Evolutionary conservation across 2,888 invertebrate genomes (phyloP).

Genomic region (Callosobruchus maculatus): DNA sequence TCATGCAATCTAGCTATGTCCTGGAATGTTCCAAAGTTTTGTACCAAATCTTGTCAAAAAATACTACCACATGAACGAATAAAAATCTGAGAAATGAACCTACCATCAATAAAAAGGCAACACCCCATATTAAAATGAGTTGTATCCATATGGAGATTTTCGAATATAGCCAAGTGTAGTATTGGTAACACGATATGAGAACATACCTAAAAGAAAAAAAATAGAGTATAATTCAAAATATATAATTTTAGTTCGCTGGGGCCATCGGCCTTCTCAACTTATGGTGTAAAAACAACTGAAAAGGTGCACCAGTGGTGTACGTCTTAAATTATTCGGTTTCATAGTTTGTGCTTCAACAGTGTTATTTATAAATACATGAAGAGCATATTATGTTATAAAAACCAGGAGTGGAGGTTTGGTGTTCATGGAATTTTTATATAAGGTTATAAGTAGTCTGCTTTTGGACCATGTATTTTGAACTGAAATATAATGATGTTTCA

Average conservation of each 20-base stretch:
- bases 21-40: too few relatives aligned
- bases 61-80: neutral
- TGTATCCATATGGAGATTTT: conserved; percentile 70
- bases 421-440: too few relatives aligned
- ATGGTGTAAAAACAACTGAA: conserved; percentile 14
- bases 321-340: neutral
- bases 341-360: neutral
- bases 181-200: conserved; percentile 75
- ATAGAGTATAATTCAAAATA: neutral
- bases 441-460: too few relatives aligned
- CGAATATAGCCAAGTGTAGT: conserved; percentile 76
- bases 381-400: too few relatives aligned
- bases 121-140: conserved; percentile 74
- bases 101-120: conserved; percentile 66
- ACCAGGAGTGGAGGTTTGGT: too few relatives aligned
- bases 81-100: conserved; percentile 49
- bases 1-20: too few relatives aligned
- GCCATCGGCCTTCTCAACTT: conserved; percentile 22
- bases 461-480: too few relatives aligned
- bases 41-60: too few relatives aligned
- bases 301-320: neutral
- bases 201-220: conserved; percentile 58
- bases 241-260: conserved; percentile 4
- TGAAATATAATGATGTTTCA: too few relatives aligned
- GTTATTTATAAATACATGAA: too few relatives aligned